Evolutionary conservation across 1,140 invertebrate species (phyloP), one percentile per base, ranked within the genome.

Genomic region (Agraylea sexmaculata): DNA sequence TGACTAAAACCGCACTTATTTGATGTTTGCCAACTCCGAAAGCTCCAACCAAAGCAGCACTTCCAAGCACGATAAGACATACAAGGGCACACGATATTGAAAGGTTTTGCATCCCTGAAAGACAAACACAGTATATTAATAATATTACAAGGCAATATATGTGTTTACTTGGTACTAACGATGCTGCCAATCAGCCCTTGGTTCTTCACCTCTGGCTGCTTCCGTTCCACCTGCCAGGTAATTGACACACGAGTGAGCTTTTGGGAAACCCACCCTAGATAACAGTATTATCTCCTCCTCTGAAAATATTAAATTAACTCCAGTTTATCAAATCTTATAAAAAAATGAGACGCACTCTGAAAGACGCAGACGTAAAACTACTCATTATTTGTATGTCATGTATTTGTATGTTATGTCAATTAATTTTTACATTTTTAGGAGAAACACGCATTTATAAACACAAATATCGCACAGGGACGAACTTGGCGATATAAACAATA

Each of bases 71-170:
- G 48, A 92, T 90, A 17, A 90, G 70, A 53, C 86, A 87, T 1
- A 92, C 87, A 45, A 91, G 66, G 13, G 86, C 83, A 59, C 87
- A 92, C 7, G 87, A 90, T 59, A 91, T 90, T 34, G 86, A 88
- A 45, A 90, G 63, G 60, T 92, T 92, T 61, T 90, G 86, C 87
- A 92, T 92, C 55, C 87, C 87, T 91, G 58, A 5, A 67, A 65
- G 12, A 44, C 35, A 38, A 49, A 37, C 45, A 46, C 35, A 36
- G 5, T 27, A 32, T 37, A 20, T 42, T 8, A 35, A 43, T 19
- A 19, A 19, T 41, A 12, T 11, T 12, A 22, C 11, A 8, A 30
- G 27, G 32, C 5, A 37, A 4, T 17, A 23, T 4, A 42, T 25
- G 20, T 18, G 40, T 19, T 19, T 12, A 38, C 53, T 53, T 59